Evolutionary conservation across 2,113 vertebrate genomes (phyloP).

Genomic region (Perca fluviatilis): DNA sequence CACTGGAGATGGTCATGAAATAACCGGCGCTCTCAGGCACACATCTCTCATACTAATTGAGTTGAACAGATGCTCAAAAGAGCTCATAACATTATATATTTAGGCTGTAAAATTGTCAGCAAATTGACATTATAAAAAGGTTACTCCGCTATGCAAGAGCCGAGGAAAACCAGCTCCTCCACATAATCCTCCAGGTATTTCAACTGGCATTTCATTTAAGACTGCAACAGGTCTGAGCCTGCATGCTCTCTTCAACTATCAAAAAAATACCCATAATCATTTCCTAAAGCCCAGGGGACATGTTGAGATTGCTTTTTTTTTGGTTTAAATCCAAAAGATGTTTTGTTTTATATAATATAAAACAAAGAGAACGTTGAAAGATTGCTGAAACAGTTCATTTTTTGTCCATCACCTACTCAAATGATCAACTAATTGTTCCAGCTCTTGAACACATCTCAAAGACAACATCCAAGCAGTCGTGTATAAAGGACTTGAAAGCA

Average conservation of each 20-base stretch:
- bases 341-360: neutral
- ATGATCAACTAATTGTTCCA: neutral
- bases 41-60: slow-evolving; percentile 40
- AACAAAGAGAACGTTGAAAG: neutral
- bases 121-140: neutral
- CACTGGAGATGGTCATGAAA: slow-evolving; percentile 41
- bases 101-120: neutral
- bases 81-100: slow-evolving; percentile 18
- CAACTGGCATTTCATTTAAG: too few relatives aligned
- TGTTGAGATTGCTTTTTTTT: neutral
- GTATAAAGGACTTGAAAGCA: too few relatives aligned
- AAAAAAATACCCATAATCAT: neutral
- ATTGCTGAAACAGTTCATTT: neutral
- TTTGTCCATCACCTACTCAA: neutral
- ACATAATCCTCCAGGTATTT: neutral
- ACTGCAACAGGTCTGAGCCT: neutral
- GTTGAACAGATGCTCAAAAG: slow-evolving; percentile 26
- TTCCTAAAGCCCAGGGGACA: too few relatives aligned
- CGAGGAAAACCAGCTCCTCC: neutral
- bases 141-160: neutral
- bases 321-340: neutral
- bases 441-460: neutral
- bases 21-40: slow-evolving; percentile 40
- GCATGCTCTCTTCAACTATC: neutral
- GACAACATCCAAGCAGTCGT: neutral